Evolutionary conservation across 30 jellyfish, hydroid and myxozoan species (phyloP), one percentile per base, ranked within the genome.

Genomic region (Turritopsis rubra): DNA sequence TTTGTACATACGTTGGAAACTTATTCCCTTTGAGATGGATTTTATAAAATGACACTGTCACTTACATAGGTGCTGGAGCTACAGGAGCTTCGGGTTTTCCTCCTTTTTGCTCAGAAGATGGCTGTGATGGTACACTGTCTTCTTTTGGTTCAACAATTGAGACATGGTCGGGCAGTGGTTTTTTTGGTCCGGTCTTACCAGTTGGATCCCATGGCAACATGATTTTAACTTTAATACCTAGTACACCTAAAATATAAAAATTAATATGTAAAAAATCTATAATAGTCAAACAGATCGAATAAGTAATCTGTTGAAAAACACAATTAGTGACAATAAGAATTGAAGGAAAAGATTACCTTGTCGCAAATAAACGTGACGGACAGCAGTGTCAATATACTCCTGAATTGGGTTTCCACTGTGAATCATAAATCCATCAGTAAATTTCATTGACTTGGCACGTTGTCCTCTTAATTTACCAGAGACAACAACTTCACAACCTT

Each of bases 121-220:
- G 98, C 75, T 79, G 90, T 16, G 92, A 66, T 7, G 96, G 95
- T 28, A 85, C 21, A 41, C 72, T 53, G 54, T 94, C 97, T 72
- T 94, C 97, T 71, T 94, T 94, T 18, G 99, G 99, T 77, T 94
- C 97, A 27, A 88, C 95, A 81, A 94, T 89, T 86, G 95, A 84
- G 75, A 94, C 97, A 81, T 94, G 99, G 80, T 94, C 99, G 1
- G 99, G 99, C 75, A 94, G 83, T 78, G 98, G 95, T 73, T 85
- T 84, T 91, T 91, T 91, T 68, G 98, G 98, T 54, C 98, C 98
- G 22, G 95, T 91, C 76, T 91, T 91, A 52, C 98, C 98, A 76
- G 93, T 90, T 66, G 98, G 98, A 79, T 91, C 98, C 98, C 98
- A 91, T 27, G 98, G 98, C 20, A 91, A 89, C 98, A 91, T 91